Evolutionary conservation across 1,140 invertebrate genomes (phyloP), one percentile per base, ranked within the genome.

Genomic region (Ericerus pela): DNA sequence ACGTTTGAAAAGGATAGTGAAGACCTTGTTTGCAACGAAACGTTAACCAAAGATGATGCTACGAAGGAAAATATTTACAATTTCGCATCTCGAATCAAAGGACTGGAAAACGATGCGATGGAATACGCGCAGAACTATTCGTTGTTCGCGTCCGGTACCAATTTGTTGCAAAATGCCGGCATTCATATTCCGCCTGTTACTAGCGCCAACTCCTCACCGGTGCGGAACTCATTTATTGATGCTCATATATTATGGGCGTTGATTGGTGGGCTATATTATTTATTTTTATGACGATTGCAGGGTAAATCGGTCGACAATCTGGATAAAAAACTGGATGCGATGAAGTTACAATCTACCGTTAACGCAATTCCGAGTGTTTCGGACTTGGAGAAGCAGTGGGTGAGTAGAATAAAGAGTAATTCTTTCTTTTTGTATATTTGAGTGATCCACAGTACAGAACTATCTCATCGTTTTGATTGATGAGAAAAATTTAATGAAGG

Each of bases 161-260:
- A 47, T 47, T 22, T 47, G 26, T 47, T 47, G 14, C 41, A 47
- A 47, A 47, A 2, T 47, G 41, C 41, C 18, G 41, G 41, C 14
- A 47, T 47, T 47, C 41, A 47, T 47, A 47, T 47, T 24, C 41
- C 41, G 4, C 26, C 41, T 22, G 41, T 47, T 5, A 24, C 41
- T 8, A 47, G 20, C 16, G n/a, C n/a, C n/a, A n/a, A n/a, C n/a
- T 47, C 41, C 8, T 47, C 41, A 22, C 6, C 41, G 11, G 41
- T 47, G 26, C 22, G 41, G 12, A 41, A 6, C 37, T 16, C 20
- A 14, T 14, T 22, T 12, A 24, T 47, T 2, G 20, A 24, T 10
- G 20, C 22, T 18, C 20, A 24, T 47, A 22, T 22, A 4, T 41
- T 4, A 16, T 16, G 22, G 3, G 20, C 36, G 36, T n/a, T 4